A percentile compares a stretch with the other conserved stretches of the same genome.
Conservation (phyloP, 2,797 vertebrate genomes). For the Macrochelys suwanniensis region DNA sequence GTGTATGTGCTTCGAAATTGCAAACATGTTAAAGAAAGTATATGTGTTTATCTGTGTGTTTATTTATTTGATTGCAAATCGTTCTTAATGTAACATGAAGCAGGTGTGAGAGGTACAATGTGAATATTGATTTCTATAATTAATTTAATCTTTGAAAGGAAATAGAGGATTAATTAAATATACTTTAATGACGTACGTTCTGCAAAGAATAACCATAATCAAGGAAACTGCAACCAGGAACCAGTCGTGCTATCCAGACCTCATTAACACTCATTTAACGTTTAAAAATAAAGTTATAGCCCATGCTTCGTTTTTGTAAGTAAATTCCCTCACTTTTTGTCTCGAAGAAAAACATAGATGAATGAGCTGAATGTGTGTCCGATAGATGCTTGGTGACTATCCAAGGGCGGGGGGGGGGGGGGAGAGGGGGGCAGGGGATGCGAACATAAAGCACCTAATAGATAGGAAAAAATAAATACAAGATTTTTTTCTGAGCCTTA, state of each 20-base stretch:
- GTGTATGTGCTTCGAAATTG: background rate
- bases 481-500: background rate
- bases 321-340: background rate
- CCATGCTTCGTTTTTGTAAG: background rate
- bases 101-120: too few relatives aligned
- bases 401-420: background rate
- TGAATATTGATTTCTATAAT: too few relatives aligned
- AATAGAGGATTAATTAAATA: constrained; percentile 40
- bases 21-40: background rate
- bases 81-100: background rate
- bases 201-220: background rate
- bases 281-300: background rate
- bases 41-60: background rate
- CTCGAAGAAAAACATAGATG: background rate
- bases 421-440: background rate
- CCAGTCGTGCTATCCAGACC: background rate
- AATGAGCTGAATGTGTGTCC: background rate
- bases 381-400: background rate
- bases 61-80: background rate
- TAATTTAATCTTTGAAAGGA: background rate
- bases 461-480: rapidly evolving
- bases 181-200: background rate
- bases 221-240: background rate
- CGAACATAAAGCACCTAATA: background rate
- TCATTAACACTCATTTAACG: background rate